phyloP scores from a whole-genome alignment of 2,113 vertebrate species.

The Sterna hirundo region DNA sequence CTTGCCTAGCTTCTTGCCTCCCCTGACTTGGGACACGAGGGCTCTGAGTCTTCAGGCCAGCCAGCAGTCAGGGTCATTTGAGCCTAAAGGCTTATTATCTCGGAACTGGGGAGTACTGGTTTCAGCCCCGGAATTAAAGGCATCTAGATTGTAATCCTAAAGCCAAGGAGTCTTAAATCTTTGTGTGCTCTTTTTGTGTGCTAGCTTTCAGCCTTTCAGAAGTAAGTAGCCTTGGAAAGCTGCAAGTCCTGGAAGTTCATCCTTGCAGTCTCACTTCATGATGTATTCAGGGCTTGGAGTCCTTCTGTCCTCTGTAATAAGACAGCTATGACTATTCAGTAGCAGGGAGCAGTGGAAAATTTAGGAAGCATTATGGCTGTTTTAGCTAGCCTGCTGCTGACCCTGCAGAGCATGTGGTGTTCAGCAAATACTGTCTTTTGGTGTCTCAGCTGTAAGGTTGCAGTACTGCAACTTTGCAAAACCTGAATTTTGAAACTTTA shows the following conservation, averaged over 20 bases:
- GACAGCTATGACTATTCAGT: not conserved
- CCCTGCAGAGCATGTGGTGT: not conserved
- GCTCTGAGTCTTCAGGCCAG: not conserved
- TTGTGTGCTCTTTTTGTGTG: not conserved
- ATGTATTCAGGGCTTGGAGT: not conserved
- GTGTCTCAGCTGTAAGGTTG: not conserved
- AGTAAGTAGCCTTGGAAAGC: not conserved
- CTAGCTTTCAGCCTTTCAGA: not conserved
- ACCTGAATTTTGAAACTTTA: not conserved
- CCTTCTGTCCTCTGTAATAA: not conserved
- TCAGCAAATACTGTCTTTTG: not conserved
- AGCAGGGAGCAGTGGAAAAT: constrained; percentile 2
- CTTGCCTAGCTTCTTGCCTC: not conserved
- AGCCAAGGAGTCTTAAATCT: not conserved
- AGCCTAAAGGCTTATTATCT: not conserved
- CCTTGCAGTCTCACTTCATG: not conserved
- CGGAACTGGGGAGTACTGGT: not conserved
- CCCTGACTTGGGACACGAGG: not conserved
- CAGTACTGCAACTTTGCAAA: not conserved
- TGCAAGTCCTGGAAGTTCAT: not conserved
- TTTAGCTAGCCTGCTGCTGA: not conserved
- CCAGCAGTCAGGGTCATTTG: not conserved
- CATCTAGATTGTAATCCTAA: not conserved
- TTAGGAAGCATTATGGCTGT: not conserved
- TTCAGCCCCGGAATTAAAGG: not conserved